Conservation (phyloP, 2,113 vertebrate species). For the Eubucco bourcierii region DNA sequence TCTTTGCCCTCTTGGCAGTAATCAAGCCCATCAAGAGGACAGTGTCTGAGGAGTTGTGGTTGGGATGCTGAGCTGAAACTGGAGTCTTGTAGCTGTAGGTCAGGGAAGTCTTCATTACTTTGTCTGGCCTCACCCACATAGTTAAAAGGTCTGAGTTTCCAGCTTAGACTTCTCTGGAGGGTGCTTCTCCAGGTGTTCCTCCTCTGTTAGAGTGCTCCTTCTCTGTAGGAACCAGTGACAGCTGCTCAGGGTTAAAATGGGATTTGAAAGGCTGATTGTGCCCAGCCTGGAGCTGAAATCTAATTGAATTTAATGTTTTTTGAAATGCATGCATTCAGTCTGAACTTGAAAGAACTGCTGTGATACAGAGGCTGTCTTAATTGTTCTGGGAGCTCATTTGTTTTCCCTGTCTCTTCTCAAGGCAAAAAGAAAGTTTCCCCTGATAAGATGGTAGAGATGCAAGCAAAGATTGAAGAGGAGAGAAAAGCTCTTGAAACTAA, state of each 20-base stretch:
- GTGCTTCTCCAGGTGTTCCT: not conserved
- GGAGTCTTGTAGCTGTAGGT: not conserved
- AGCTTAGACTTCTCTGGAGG: not conserved
- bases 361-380: not conserved
- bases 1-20: accelerated
- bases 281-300: not conserved
- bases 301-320: not conserved
- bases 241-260: not conserved
- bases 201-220: not conserved
- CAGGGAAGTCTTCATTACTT: not conserved
- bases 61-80: not conserved
- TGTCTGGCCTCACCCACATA: not conserved
- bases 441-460: constrained; percentile 99
- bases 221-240: not conserved
- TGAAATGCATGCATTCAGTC: not conserved
- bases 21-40: not conserved
- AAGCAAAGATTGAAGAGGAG: constrained; percentile 98
- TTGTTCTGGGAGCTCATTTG: not conserved
- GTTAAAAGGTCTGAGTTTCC: not conserved
- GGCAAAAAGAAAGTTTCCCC: constrained; percentile 97
- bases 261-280: not conserved
- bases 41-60: not conserved
- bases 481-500: constrained; percentile 96
- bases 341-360: not conserved
- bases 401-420: constrained; percentile 44